Evolutionary conservation across 2,113 vertebrate genomes (phyloP).

Genomic region (Saccopteryx bilineata): DNA sequence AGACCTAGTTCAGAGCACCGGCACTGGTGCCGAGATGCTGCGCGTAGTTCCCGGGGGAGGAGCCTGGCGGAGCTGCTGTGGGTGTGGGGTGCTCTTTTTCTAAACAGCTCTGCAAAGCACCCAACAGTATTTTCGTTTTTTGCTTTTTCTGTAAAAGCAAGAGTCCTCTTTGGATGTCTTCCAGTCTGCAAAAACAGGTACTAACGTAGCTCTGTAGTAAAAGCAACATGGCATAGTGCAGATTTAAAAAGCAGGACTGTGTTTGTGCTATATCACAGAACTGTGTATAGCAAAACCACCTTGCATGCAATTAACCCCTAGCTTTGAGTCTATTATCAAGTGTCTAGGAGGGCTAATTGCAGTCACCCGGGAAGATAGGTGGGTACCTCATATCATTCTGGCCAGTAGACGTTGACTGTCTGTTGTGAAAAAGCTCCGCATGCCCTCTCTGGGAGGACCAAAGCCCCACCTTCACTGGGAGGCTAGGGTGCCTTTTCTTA

Average conservation of each 20-base stretch:
- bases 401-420: background rate
- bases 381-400: background rate
- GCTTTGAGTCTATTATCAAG: background rate
- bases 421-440: background rate
- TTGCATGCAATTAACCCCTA: background rate
- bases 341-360: background rate
- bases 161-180: background rate
- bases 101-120: background rate
- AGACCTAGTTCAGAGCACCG: background rate
- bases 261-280: background rate
- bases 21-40: background rate
- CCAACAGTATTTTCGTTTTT: background rate
- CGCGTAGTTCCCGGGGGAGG: background rate
- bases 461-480: background rate
- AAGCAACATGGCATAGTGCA: background rate
- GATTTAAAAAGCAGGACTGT: background rate
- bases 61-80: background rate
- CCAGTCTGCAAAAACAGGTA: background rate
- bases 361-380: background rate
- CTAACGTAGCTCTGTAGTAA: background rate
- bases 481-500: background rate
- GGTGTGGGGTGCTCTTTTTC: background rate
- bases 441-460: background rate
- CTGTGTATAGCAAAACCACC: background rate
- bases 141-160: background rate